Evolutionary conservation across 2,113 vertebrate genomes (phyloP).

Genomic region (Amphiprion ocellaris): DNA sequence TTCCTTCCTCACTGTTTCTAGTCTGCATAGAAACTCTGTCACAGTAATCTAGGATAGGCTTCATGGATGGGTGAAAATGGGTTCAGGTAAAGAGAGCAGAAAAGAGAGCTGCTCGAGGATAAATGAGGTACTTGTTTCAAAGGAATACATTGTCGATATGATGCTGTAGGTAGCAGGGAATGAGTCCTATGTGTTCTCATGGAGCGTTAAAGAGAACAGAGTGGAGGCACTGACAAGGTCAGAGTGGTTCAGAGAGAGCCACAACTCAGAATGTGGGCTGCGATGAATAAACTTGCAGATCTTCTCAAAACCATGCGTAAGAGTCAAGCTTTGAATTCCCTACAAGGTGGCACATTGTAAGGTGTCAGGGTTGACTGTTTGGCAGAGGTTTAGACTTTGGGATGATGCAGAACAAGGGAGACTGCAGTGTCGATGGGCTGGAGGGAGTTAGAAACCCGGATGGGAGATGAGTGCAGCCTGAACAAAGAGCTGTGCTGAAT

Average conservation of each 20-base stretch:
- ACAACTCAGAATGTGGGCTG: not conserved
- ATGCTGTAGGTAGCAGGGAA: not conserved
- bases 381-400: constrained; percentile 27
- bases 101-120: not conserved
- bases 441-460: constrained; percentile 37
- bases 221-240: not conserved
- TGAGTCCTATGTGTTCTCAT: not conserved
- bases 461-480: constrained; percentile 59
- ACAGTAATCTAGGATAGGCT: not conserved
- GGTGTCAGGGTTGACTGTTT: constrained; percentile 4
- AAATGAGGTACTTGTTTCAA: not conserved
- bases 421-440: constrained; percentile 17
- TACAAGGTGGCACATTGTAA: not conserved
- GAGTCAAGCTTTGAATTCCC: not conserved
- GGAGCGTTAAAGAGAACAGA: not conserved
- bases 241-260: constrained; percentile 2
- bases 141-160: not conserved
- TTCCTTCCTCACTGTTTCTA: not conserved
- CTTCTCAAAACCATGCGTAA: not conserved
- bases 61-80: not conserved
- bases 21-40: not conserved
- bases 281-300: not conserved
- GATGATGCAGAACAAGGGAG: constrained; percentile 27
- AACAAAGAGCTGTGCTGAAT: constrained; percentile 45
- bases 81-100: not conserved